Conservation (phyloP, 2,797 vertebrate genomes). For the Serranus cabrilla region DNA sequence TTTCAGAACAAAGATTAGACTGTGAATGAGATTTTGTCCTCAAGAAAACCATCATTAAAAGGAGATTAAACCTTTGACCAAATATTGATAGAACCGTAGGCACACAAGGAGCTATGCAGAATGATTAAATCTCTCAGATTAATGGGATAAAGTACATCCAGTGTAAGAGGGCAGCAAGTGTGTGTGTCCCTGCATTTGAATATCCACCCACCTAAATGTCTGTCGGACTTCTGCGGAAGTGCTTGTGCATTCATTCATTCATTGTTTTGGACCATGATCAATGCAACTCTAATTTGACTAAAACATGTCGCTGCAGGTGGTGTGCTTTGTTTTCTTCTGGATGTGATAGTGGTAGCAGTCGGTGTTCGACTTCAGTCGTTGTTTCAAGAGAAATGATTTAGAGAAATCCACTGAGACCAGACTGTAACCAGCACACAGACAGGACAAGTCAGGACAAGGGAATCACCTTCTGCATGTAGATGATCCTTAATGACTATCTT, state of each 20-base stretch:
- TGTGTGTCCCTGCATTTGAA: background rate
- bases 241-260: background rate
- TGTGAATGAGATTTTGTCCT: background rate
- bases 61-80: constrained; percentile 17
- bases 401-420: background rate
- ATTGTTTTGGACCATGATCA: background rate
- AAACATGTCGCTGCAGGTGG: background rate
- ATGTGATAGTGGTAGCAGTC: background rate
- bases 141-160: background rate
- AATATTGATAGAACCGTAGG: background rate
- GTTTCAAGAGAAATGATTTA: background rate
- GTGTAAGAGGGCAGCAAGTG: background rate
- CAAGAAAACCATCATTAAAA: constrained; percentile 10
- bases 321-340: background rate
- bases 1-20: background rate
- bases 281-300: background rate
- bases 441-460: background rate
- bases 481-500: background rate
- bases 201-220: background rate
- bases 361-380: background rate
- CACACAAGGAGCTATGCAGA: background rate
- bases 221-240: no score
- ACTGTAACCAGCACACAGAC: background rate
- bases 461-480: background rate
- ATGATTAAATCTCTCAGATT: background rate